phyloP scores from a whole-genome alignment of 53 echinoderm and acorn worm genomes.

The Actinopyga echinites region DNA sequence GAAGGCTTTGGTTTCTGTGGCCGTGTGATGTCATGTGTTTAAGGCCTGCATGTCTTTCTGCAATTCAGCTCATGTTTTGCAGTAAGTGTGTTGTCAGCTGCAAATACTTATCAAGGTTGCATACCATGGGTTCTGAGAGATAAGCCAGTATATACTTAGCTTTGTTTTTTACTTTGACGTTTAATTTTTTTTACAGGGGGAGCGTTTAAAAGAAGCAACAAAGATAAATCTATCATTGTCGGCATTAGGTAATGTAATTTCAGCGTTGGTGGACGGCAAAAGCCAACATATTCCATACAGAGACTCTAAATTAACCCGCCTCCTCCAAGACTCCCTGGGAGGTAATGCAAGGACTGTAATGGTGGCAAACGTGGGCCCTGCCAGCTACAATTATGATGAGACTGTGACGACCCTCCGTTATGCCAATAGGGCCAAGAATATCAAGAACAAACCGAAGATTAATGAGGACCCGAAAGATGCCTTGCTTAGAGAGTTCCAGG shows the following conservation, averaged over 20 bases:
- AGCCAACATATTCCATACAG: slow-evolving; percentile 90
- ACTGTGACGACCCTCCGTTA: slow-evolving; percentile 89
- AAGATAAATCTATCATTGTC: slow-evolving; percentile 96
- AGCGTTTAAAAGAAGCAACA: slow-evolving; percentile 90
- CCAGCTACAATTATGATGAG: slow-evolving; percentile 92
- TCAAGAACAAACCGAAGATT: slow-evolving; percentile 98
- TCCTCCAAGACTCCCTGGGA: slow-evolving; percentile 93
- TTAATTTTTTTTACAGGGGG: slow-evolving; percentile 45
- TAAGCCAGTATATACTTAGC: no score
- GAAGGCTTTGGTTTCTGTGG: no score
- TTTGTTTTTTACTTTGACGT: no score
- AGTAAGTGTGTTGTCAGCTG: no score
- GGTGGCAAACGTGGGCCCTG: slow-evolving; percentile 95
- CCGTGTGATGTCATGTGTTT: no score
- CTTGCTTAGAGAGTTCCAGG: slow-evolving; percentile 89
- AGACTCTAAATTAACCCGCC: slow-evolving; percentile 87
- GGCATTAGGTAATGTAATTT: slow-evolving; percentile 89
- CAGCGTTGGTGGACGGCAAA: slow-evolving; percentile 90
- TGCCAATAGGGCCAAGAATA: slow-evolving; percentile 96
- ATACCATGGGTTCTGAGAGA: no score
- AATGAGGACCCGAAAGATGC: slow-evolving; percentile 98
- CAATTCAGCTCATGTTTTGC: no score
- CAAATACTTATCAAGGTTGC: no score
- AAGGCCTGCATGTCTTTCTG: no score
- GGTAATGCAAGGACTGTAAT: slow-evolving; percentile 93